A percentile compares a stretch with the other conserved stretches of the same genome.
Evolutionary conservation across 2,797 vertebrate genomes (phyloP).

Genomic region (Ceyx erithaca): DNA sequence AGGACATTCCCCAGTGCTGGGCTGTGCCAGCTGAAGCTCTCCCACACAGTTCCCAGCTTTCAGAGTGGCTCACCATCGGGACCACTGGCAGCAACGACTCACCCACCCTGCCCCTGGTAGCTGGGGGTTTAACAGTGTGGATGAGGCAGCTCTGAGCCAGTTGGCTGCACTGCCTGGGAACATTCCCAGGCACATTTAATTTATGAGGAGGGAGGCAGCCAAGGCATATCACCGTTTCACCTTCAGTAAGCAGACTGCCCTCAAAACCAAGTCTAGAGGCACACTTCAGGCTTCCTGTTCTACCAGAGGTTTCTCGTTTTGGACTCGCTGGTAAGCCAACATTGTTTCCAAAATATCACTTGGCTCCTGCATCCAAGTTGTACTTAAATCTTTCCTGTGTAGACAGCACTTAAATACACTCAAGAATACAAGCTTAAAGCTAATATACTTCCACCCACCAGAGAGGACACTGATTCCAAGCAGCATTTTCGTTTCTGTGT

Average conservation of each 20-base stretch:
- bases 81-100: not conserved
- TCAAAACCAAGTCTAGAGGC: not conserved
- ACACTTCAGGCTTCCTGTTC: not conserved
- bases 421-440: not conserved
- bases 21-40: not conserved
- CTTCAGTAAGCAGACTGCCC: not conserved
- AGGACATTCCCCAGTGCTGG: not conserved
- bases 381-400: not conserved
- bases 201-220: not conserved
- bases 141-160: not conserved
- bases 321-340: not conserved
- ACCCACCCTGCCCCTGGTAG: not conserved
- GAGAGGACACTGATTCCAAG: not conserved
- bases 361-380: not conserved
- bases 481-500: not conserved
- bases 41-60: constrained; percentile 33
- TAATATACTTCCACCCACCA: not conserved
- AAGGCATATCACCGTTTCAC: not conserved
- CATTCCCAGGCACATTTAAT: not conserved
- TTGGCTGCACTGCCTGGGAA: not conserved
- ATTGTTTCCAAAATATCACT: not conserved
- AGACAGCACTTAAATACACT: not conserved
- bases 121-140: not conserved
- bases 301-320: not conserved
- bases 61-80: fast-evolving